Base-by-base conservation (phyloP, 1,140 invertebrate species). In the Oryctes rhinoceros region DNA sequence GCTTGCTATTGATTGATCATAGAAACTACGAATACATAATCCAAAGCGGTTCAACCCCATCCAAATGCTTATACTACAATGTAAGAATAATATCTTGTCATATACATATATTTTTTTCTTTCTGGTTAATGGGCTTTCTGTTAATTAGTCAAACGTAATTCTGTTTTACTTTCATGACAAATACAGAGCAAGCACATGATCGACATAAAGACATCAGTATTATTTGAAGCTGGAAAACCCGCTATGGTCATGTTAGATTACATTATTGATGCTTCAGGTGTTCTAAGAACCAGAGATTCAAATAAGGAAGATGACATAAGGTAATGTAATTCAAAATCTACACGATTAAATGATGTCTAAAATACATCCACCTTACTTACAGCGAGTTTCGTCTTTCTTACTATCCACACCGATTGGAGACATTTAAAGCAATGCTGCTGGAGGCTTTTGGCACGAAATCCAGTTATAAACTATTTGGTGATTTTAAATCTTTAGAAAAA, bases 11-110 rank as follows among this genome's bases (percentile, higher is more conserved):
- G 20, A 96, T 97, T 78, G 95, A 97, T 87, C 96, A 97, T 84
- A 91, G 95, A 83, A 97, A 97, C 87, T 96, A 96, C 82, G 95
- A 97, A 85, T 90, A 93, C 65, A 95, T 96, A 79, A 91, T 96
- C 47, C 90, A 92, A 65, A 91, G 89, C 20, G 95, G 95, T 1
- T 87, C 89, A 10, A 94, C 94, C 0, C 94, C 95, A 1, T 88
- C 91, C 9, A 94, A 95, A 85, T 95, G 94, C 83, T 93, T 97
- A 84, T 97, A 96, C 88, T 97, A 97, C 84, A 96, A 96, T 86
- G 95, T 96, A 89, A 93, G 92, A 90, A 77, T 6, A 62, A 62
- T 11, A 20, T 62, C 3, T 62, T 10, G 1, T 18, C 0, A 18
- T 18, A 18, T 62, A 20, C 53, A 15, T 62, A 13, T 13, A 44